Evolutionary conservation across 2,888 invertebrate genomes (phyloP), one percentile per base, ranked within the genome.

Genomic region (Sminthurides aquaticus): DNA sequence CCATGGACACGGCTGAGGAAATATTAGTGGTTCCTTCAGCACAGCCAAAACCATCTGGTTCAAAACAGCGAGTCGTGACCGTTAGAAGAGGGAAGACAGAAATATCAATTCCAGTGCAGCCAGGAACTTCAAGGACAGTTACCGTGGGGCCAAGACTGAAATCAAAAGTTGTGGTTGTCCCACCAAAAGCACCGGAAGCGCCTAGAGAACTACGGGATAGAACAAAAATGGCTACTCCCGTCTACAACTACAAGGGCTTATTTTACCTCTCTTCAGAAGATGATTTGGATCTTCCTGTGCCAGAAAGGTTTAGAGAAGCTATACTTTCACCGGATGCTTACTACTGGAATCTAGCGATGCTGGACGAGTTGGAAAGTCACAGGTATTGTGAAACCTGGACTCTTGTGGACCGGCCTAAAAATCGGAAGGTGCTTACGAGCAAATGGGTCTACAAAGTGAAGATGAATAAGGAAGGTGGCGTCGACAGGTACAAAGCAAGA

Each of bases 331-430:
- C 60, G 3, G 60, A 60, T 8, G 24, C 20, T 0, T 49, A 67
- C 1, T n/a, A 60, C 11, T 68, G 68, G 69, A 56, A 18, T 18
- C 22, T 62, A 22, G 69, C 69, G 11, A 70, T 68, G 64, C 49
- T 57, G 0, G 26, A 60, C 15, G 68, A 70, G 43, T 60, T 68
- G 24, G 20, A 59, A n/a, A 52, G 49, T 26, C 49, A 25, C 24
- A 48, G 24, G 15, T 11, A 11, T 3, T 25, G 49, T 49, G 24
- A 18, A 0, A 65, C 66, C 0, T 69, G 67, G 67, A 15, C 2
- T n/a, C 27, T 69, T 18, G 65, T 69, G 5, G 18, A n/a, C 1
- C n/a, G 43, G 18, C 65, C 65, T 2, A 20, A 26, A 0, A 29
- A 60, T 3, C 54, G 3, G 20, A 67, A 58, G 5, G 5, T 67